Evolutionary conservation across 2,888 invertebrate genomes (phyloP), one percentile per base, ranked within the genome.

Genomic region (Perithous albicinctus): DNA sequence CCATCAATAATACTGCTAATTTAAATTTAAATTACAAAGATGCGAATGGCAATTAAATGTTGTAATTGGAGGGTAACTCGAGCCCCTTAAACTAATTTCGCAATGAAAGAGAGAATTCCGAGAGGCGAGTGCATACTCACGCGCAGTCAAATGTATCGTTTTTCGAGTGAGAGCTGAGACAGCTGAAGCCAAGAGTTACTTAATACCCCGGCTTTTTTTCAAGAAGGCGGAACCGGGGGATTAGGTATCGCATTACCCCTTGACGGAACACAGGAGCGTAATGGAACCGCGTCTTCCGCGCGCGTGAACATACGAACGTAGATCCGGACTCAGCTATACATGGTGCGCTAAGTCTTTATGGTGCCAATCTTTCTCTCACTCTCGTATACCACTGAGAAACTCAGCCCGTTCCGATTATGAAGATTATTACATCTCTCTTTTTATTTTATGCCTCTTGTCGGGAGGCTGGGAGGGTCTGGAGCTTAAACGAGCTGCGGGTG

Each of bases 401-500:
- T 63, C 54, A 66, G n/a, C 54, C 69, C 38, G 35, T 46, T 61
- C 54, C 74, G 78, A 78, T 84, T 84, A 83, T 80, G 75, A 81
- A 72, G 78, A 83, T 82, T 78, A 79, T 79, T 72, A 79, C 54
- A 38, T 69, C 63, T 84, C 66, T 63, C 23, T 81, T 78, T 74
- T 32, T 73, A 78, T 79, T 73, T 67, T 46, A 20, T 78, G 56
- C 26, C 43, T 61, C 67, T 82, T 78, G 69, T 38, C 61, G 48
- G 29, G 56, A 64, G 64, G 38, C 48, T 38, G 74, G n/a, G 54
- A 67, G 78, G 66, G 63, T 43, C 43, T 43, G 75, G 85, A 87
- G 88, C 90, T 90, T 91, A 91, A 91, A 89, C 90, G 91, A 90
- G 89, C 90, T 89, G 91, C 91, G 91, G 89, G 88, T 91, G 91